These are phyloP conservation scores for Sciurus vulgaris DNA, from an alignment of 2,797 vertebrate genomes.

Conservation along the genomic window DNA sequence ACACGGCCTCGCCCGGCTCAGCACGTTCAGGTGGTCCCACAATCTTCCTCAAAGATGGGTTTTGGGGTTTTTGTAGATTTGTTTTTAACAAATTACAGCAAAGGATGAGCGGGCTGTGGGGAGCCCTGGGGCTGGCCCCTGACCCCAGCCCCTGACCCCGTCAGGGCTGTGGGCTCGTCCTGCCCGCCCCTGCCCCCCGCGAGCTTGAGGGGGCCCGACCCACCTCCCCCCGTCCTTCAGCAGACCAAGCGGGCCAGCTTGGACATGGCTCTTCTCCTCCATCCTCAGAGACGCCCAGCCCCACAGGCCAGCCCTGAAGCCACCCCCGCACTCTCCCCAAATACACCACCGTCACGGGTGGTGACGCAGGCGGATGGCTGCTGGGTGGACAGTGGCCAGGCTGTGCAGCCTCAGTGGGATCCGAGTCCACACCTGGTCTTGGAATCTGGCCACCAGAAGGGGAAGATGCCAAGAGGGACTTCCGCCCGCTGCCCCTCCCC, in stretches of 20 bases:
- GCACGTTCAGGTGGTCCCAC: neutral
- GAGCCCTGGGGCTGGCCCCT: neutral
- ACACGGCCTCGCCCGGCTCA: rapidly evolving
- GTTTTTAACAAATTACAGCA: neutral
- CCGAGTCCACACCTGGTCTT: rapidly evolving
- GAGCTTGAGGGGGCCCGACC: neutral
- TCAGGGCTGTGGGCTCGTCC: neutral
- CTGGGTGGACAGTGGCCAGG: no score
- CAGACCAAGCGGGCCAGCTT: neutral
- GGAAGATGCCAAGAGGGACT: neutral
- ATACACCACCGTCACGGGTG: rapidly evolving
- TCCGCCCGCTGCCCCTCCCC: rapidly evolving
- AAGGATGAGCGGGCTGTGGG: neutral
- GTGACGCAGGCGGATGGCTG: rapidly evolving
- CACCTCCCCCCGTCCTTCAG: no score
- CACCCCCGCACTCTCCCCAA: rapidly evolving
- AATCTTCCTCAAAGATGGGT: rapidly evolving
- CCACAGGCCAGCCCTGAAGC: rapidly evolving
- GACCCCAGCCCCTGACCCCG: neutral
- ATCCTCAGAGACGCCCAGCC: neutral
- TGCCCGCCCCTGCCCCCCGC: rapidly evolving
- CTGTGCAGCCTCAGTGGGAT: neutral
- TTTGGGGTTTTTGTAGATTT: no score
- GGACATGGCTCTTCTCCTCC: neutral
- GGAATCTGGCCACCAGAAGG: neutral